phyloP scores from a whole-genome alignment of 2,113 vertebrate species.

The Athene cunicularia region DNA sequence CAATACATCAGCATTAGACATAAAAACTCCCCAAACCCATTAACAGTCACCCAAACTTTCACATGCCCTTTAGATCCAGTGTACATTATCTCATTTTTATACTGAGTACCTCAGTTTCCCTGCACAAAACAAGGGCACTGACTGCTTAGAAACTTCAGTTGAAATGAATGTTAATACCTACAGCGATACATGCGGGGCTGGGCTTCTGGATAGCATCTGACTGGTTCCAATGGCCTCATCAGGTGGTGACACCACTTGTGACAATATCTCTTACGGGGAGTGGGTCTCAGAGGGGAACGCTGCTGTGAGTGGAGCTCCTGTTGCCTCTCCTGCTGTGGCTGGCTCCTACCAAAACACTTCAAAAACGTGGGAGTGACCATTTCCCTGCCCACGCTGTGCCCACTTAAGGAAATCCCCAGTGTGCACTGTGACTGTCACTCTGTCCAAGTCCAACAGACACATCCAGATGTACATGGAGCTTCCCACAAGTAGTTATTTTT shows the following conservation, averaged over 20 bases:
- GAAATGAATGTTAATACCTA: constrained; percentile 66
- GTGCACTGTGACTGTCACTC: neutral
- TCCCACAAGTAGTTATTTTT: neutral
- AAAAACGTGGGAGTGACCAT: constrained; percentile 75
- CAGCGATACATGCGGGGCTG: constrained; percentile 62
- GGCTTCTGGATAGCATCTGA: constrained; percentile 81
- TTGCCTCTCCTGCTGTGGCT: constrained; percentile 2
- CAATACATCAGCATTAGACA: neutral
- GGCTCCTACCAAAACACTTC: constrained; percentile 79
- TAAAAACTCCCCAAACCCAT: neutral
- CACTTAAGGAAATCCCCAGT: neutral
- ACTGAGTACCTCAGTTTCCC: neutral
- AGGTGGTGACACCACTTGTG: constrained; percentile 46
- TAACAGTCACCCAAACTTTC: neutral
- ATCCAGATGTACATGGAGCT: neutral
- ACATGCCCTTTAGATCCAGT: neutral
- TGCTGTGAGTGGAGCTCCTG: neutral
- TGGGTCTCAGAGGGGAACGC: neutral
- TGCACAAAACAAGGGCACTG: neutral
- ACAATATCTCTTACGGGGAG: neutral
- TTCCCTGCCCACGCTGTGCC: neutral
- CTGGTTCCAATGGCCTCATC: constrained; percentile 72
- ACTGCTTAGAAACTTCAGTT: neutral
- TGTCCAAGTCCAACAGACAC: neutral
- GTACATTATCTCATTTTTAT: neutral